Percentiles rank a stretch among this genome's conserved stretches.
Conservation (phyloP, 2,797 vertebrate species). For the Luscinia luscinia region DNA sequence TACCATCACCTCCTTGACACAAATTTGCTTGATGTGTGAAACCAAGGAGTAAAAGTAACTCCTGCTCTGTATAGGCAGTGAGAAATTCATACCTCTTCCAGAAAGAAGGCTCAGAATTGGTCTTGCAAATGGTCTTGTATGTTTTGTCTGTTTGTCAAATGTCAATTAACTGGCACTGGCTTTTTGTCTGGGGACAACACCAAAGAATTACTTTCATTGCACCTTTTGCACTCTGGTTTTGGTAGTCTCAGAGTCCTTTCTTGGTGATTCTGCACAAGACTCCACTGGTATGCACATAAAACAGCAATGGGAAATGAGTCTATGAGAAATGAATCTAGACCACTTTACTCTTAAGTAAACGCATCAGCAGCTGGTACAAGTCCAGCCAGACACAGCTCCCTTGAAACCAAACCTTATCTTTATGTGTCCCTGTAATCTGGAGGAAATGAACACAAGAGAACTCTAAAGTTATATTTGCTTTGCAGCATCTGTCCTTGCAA, state of each 20-base stretch:
- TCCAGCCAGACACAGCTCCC: neutral
- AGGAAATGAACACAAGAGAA: neutral
- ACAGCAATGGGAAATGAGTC: neutral
- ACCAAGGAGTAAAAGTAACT: neutral
- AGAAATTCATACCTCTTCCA: neutral
- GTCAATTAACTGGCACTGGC: fast-evolving
- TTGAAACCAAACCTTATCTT: neutral
- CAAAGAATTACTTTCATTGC: neutral
- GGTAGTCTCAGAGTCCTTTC: neutral
- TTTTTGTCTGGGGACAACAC: neutral
- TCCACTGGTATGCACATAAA: neutral
- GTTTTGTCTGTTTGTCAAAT: neutral
- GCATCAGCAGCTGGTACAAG: neutral
- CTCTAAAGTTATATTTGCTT: neutral
- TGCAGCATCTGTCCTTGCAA: neutral
- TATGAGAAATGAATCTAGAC: neutral
- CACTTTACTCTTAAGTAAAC: neutral
- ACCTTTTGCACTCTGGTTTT: neutral
- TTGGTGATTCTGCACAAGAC: neutral
- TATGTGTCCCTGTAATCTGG: neutral
- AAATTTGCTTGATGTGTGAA: neutral
- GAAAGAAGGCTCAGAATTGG: neutral
- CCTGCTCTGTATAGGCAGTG: neutral
- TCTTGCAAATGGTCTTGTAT: neutral
- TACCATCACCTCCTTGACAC: neutral